Evolutionary conservation across 2,797 vertebrate genomes (phyloP).

Genomic region (Hephaestus fuliginosus): DNA sequence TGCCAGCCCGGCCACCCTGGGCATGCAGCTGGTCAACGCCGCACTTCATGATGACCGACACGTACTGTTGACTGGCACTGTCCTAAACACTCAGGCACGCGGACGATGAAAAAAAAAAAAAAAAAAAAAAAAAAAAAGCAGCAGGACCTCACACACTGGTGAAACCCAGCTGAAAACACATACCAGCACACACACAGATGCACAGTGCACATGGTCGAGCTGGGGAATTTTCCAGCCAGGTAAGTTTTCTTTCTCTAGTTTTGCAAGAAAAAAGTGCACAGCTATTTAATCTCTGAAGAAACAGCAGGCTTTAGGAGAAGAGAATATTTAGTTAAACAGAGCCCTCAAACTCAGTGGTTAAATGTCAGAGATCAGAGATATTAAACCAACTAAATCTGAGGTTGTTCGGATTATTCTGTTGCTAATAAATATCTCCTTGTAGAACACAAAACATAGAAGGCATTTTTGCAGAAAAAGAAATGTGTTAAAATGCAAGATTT

Average conservation of each 20-base stretch:
- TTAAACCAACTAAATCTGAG: background rate
- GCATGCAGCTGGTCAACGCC: constrained; percentile 49
- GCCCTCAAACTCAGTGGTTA: too few relatives aligned
- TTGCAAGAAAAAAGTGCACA: too few relatives aligned
- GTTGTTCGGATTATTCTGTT: background rate
- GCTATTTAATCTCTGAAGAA: too few relatives aligned
- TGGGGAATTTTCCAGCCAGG: too few relatives aligned
- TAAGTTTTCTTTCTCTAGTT: too few relatives aligned
- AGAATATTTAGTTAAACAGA: too few relatives aligned
- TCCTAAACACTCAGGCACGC: constrained; percentile 7
- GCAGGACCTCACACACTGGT: background rate
- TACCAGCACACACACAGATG: background rate
- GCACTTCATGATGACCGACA: background rate
- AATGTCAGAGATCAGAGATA: background rate
- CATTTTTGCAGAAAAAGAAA: background rate
- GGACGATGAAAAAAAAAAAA: background rate
- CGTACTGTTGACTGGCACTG: constrained; percentile 12
- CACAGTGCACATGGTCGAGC: background rate
- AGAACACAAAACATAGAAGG: background rate
- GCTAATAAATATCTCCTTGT: background rate
- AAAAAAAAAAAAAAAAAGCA: background rate
- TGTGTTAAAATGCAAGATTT: background rate
- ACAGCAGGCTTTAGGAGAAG: too few relatives aligned
- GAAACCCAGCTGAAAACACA: background rate
- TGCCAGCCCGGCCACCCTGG: constrained; percentile 17